Evolutionary conservation across 2,113 vertebrate species (phyloP).

Genomic region (Serinus canaria): DNA sequence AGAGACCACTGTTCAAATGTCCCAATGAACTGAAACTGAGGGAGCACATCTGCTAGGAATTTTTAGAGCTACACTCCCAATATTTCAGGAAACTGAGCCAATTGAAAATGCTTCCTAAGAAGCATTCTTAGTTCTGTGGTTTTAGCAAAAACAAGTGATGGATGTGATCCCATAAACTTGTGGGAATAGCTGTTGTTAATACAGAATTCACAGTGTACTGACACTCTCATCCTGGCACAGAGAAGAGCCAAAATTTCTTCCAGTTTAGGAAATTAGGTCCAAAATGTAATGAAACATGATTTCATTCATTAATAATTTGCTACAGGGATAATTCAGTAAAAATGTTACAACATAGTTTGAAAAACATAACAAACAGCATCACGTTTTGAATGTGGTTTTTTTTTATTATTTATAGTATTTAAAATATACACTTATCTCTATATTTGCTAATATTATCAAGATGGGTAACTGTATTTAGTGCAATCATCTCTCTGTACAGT

Average conservation of each 20-base stretch:
- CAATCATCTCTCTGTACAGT: background rate
- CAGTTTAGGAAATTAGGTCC: slow-evolving; percentile 21
- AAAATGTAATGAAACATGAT: background rate
- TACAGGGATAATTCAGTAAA: background rate
- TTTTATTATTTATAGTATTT: background rate
- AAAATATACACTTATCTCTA: background rate
- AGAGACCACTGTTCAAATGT: background rate
- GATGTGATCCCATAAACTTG: background rate
- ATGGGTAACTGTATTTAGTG: slow-evolving; percentile 18
- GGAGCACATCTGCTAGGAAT: background rate
- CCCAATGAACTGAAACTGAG: background rate
- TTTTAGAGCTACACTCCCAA: slow-evolving; percentile 17
- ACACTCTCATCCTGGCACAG: background rate
- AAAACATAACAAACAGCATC: slow-evolving; percentile 11
- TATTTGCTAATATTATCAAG: background rate
- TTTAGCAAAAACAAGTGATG: slow-evolving; percentile 33
- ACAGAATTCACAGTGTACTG: background rate
- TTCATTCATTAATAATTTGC: slow-evolving; percentile 11
- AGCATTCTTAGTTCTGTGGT: background rate
- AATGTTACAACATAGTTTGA: background rate
- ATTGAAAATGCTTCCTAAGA: slow-evolving; percentile 20
- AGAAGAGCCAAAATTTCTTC: slow-evolving; percentile 25
- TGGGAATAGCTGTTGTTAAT: background rate
- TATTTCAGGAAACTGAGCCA: slow-evolving; percentile 11
- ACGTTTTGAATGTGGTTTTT: background rate